Evolutionary conservation across 2,888 invertebrate species (phyloP).

Genomic region (Andrena minutula): DNA sequence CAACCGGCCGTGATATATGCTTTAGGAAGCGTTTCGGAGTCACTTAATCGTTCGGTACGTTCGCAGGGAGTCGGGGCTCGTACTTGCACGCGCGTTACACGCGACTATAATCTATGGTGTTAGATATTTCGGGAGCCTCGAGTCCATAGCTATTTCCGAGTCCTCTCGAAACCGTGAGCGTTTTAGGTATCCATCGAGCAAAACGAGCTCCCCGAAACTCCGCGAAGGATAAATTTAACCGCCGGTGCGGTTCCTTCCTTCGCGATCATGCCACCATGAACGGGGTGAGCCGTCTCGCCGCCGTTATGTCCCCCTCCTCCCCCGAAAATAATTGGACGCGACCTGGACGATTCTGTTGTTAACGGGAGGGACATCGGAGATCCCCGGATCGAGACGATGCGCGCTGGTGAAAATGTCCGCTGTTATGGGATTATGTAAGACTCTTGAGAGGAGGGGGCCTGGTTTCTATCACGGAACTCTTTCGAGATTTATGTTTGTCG

Average conservation of each 20-base stretch:
- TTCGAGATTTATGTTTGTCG: too few relatives aligned
- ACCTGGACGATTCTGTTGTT: constrained; percentile 12
- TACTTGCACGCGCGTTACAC: constrained; percentile 39
- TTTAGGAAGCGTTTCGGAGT: constrained; percentile 36
- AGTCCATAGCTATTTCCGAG: constrained; percentile 75
- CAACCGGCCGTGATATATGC: constrained; percentile 34
- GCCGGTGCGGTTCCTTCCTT: constrained; percentile 63
- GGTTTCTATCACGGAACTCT: constrained; percentile 1
- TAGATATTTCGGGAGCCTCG: constrained; percentile 70
- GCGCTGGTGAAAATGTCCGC: constrained; percentile 27
- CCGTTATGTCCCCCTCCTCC: constrained; percentile 28
- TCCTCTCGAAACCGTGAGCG: constrained; percentile 75
- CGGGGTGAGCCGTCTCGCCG: constrained; percentile 44
- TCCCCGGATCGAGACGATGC: constrained; percentile 1
- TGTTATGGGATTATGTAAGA: constrained; percentile 37
- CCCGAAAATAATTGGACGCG: constrained; percentile 48
- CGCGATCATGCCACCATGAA: constrained; percentile 57
- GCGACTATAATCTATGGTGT: constrained; percentile 68
- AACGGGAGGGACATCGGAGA: constrained; percentile 1
- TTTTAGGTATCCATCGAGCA: constrained; percentile 72
- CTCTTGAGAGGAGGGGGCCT: neutral
- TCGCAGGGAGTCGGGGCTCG: neutral
- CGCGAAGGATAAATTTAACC: constrained; percentile 81
- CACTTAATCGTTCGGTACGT: constrained; percentile 42
- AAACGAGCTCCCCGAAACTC: constrained; percentile 75